Evolutionary conservation across 2,797 vertebrate genomes (phyloP), one percentile per base, ranked within the genome.

Genomic region (Eremophila alpestris): DNA sequence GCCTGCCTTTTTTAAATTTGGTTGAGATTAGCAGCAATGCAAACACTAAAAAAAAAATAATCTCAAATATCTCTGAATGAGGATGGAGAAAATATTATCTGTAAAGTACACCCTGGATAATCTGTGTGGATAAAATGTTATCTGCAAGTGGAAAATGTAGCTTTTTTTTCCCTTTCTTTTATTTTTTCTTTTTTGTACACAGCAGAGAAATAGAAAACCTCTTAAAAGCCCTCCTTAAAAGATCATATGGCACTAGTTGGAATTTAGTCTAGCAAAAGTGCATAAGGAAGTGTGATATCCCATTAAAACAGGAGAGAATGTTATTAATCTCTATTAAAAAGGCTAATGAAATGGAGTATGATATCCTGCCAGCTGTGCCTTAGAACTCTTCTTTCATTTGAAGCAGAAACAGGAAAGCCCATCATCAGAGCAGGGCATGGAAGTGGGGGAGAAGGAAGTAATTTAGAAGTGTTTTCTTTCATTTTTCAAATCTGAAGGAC

Each of bases 331-430:
- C 65, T 86, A 16, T 86, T 93, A 65, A 93, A 69, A 88, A 71
- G 45, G 30, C 36, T 81, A 83, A 76, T 41, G 75, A 87, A 82
- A 89, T 49, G 63, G 62, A 79, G 51, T 41, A 43, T 1, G 24
- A 75, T 78, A 86, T 81, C 85, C 87, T 94, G 85, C 65, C 90
- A 95, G 82, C 85, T 93, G 85, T 55, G 48, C 52, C 46, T 95
- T 91, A 82, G 48, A 83, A 48, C 54, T 88, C 38, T 90, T 26
- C 49, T 96, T 87, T 87, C 41, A 79, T 89, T 80, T 90, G 79
- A 83, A 81, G 64, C 71, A 71, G 22, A 91, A 90, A 62, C 43
- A 48, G 69, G 73, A 85, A 93, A 93, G 10, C 10, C 43, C 21
- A 27, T 65, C 43, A 67, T 82, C 26, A 48, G 80, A 52, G 34